Conservation (phyloP, 1,140 invertebrate species). For the Drosophila persimilis region DNA sequence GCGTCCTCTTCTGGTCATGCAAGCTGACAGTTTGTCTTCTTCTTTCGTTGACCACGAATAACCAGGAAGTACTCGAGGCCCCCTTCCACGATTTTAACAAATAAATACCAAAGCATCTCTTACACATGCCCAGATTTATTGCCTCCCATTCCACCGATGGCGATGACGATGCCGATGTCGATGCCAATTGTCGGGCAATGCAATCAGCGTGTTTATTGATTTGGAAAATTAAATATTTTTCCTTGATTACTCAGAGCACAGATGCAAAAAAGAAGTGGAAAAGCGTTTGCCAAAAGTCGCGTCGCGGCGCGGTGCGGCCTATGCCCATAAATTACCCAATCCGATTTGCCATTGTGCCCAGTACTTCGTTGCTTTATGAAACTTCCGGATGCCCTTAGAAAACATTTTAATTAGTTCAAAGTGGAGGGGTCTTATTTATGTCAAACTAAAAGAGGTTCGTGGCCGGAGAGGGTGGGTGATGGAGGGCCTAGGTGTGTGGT, state of each 20-base stretch:
- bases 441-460: slow-evolving; percentile 17
- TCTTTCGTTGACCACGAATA: slow-evolving; percentile 59
- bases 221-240: slow-evolving; percentile 82
- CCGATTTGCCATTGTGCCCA: slow-evolving; percentile 39
- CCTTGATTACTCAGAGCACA: slow-evolving; percentile 36
- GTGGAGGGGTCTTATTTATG: slow-evolving; percentile 1
- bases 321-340: slow-evolving; percentile 63
- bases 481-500: slow-evolving; percentile 1
- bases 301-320: slow-evolving; percentile 55
- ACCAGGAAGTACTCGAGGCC: slow-evolving; percentile 30
- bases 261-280: slow-evolving; percentile 28
- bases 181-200: slow-evolving; percentile 74
- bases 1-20: slow-evolving; percentile 26
- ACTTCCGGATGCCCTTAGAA: slow-evolving; percentile 48
- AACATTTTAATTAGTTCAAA: slow-evolving; percentile 69
- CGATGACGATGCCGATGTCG: background rate
- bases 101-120: slow-evolving; percentile 44
- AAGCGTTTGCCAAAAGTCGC: slow-evolving; percentile 25
- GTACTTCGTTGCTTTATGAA: slow-evolving; percentile 28
- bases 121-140: slow-evolving; percentile 67
- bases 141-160: slow-evolving; percentile 38
- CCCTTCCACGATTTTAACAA: slow-evolving; percentile 7
- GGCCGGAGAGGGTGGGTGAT: no score
- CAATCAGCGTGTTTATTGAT: slow-evolving; percentile 80
- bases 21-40: slow-evolving; percentile 63